Evolutionary conservation across 2,113 vertebrate species (phyloP).

Genomic region (Cebidichthys violaceus): DNA sequence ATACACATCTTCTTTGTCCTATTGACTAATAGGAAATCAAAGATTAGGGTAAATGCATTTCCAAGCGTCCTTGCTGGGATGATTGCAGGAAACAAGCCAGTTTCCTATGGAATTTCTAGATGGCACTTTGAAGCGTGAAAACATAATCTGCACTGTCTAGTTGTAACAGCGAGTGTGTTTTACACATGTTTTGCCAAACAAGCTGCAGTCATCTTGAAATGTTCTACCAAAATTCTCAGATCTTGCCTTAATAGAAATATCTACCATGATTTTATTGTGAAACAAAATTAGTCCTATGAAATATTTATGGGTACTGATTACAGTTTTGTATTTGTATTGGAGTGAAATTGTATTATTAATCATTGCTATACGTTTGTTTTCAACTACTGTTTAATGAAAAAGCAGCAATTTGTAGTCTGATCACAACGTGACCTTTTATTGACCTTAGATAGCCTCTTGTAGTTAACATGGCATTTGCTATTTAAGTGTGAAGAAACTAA

Average conservation of each 20-base stretch:
- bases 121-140: neutral
- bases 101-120: constrained; percentile 8
- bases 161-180: constrained; percentile 8
- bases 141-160: neutral
- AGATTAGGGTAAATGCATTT: neutral
- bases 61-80: neutral
- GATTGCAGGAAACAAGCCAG: constrained; percentile 1
- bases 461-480: neutral
- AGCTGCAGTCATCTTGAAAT: neutral
- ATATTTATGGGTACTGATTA: neutral
- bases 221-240: neutral
- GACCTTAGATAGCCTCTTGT: constrained; percentile 28
- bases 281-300: neutral
- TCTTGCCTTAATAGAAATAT: neutral
- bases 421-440: constrained; percentile 53
- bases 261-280: neutral
- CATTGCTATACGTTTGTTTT: neutral
- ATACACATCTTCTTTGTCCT: constrained; percentile 20
- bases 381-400: neutral
- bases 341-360: neutral
- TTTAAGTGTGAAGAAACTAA: neutral
- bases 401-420: neutral
- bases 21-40: constrained; percentile 11
- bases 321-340: neutral
- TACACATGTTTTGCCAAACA: neutral